phyloP scores from a whole-genome alignment of 2,797 vertebrate genomes.

The Pteropus rufus region DNA sequence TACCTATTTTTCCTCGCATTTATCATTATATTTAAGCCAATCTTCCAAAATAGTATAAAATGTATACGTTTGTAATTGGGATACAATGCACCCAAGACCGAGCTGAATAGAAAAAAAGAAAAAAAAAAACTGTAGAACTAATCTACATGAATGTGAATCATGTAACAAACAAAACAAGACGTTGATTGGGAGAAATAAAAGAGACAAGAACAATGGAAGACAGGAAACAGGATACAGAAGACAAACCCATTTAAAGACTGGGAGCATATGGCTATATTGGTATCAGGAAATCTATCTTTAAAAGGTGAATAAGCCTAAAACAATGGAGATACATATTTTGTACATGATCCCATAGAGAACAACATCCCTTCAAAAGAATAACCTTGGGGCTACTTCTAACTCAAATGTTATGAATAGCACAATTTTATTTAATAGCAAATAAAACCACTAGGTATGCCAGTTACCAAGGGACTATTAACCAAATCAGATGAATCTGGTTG shows the following conservation, averaged over 20 bases:
- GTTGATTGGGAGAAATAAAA: constrained; percentile 31
- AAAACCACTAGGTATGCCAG: background rate
- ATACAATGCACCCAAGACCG: constrained; percentile 27
- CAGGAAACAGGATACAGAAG: constrained; percentile 77
- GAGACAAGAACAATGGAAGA: constrained; percentile 68
- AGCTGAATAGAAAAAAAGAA: background rate
- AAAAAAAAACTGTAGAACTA: constrained; percentile 39
- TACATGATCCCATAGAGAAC: constrained; percentile 49
- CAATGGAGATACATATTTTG: constrained; percentile 35
- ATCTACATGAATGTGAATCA: constrained; percentile 66
- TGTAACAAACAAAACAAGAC: constrained; percentile 39
- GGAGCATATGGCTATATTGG: constrained; percentile 68
- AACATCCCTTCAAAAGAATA: constrained; percentile 32
- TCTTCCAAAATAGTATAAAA: constrained; percentile 70
- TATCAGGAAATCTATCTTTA: constrained; percentile 69
- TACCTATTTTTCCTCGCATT: constrained; percentile 68
- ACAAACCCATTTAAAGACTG: constrained; percentile 68
- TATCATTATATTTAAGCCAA: constrained; percentile 68
- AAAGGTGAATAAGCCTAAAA: constrained; percentile 72
- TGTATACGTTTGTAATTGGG: constrained; percentile 60
- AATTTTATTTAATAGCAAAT: constrained; percentile 51
- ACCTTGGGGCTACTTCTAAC: constrained; percentile 25
- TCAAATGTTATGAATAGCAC: constrained; percentile 16
- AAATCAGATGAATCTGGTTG: background rate
- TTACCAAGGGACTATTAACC: background rate